Evolutionary conservation across 2,888 invertebrate genomes (phyloP).

Genomic region (Sympetrum striolatum): DNA sequence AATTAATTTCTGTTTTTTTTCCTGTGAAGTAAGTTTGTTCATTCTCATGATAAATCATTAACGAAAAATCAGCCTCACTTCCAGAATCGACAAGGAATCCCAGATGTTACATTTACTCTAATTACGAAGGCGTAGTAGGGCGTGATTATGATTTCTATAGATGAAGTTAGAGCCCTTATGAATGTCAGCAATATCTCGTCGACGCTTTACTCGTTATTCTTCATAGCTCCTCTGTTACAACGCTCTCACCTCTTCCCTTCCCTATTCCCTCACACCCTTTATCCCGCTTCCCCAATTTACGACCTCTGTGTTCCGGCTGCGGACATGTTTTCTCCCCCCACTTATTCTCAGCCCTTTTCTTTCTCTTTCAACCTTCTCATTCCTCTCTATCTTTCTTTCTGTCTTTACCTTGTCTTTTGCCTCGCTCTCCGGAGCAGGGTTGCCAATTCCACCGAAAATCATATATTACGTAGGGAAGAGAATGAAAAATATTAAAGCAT

Average conservation of each 20-base stretch:
- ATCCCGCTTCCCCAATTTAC: constrained; percentile 21
- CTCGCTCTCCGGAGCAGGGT: constrained; percentile 7
- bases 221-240: background rate
- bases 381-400: background rate
- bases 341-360: constrained; percentile 34
- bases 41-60: too few species aligned
- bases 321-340: constrained; percentile 35
- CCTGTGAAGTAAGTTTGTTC: too few species aligned
- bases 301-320: constrained; percentile 27
- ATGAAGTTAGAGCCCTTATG: background rate
- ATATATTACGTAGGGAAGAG: background rate
- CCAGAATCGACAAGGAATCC: too few species aligned
- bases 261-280: background rate
- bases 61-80: too few species aligned
- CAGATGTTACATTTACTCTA: too few species aligned
- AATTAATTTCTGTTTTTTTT: too few species aligned
- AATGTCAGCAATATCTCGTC: background rate
- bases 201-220: constrained; percentile 7
- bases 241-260: background rate
- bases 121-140: too few species aligned
- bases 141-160: too few species aligned
- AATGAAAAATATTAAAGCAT: too few species aligned
- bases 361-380: constrained; percentile 36
- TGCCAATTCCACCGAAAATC: background rate
- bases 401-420: constrained; percentile 15